phyloP scores from a whole-genome alignment of 2,797 vertebrate genomes.

The Pangasius mekongensis region DNA sequence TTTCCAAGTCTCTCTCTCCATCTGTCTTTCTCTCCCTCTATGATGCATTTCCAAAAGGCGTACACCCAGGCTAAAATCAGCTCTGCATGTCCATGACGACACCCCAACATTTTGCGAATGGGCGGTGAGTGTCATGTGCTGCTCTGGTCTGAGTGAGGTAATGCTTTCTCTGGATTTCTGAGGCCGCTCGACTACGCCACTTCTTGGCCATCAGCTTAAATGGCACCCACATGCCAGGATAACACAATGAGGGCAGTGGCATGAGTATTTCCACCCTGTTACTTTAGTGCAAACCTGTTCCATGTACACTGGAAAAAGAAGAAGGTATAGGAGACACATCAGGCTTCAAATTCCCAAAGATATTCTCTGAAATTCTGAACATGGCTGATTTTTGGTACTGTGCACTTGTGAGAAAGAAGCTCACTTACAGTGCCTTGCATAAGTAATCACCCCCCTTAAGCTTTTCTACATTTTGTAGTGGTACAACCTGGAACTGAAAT shows the following conservation, averaged over 20 bases:
- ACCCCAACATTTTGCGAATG: constrained; percentile 67
- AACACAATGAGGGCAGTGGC: constrained; percentile 46
- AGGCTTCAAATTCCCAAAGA: neutral
- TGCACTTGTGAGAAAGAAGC: neutral
- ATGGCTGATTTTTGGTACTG: neutral
- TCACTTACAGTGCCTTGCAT: neutral
- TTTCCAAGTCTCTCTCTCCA: constrained; percentile 1
- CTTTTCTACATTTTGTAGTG: neutral
- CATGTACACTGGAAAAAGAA: neutral
- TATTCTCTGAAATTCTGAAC: neutral
- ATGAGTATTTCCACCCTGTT: constrained; percentile 49
- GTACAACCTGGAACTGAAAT: neutral
- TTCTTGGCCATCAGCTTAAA: constrained; percentile 55
- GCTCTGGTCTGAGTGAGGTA: constrained; percentile 68
- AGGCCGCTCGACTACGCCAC: constrained; percentile 55
- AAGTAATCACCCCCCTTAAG: neutral
- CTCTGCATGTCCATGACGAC: constrained; percentile 71
- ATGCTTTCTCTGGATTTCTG: constrained; percentile 65
- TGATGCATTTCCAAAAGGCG: constrained; percentile 46
- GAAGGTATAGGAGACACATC: neutral
- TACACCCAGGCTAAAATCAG: constrained; percentile 64
- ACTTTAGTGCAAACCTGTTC: constrained; percentile 44
- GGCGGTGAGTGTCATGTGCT: constrained; percentile 59
- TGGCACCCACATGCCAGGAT: constrained; percentile 50
- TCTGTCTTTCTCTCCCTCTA: constrained; percentile 21